phyloP scores from a whole-genome alignment of 2,797 vertebrate genomes.

The Sebastes itinus region DNA sequence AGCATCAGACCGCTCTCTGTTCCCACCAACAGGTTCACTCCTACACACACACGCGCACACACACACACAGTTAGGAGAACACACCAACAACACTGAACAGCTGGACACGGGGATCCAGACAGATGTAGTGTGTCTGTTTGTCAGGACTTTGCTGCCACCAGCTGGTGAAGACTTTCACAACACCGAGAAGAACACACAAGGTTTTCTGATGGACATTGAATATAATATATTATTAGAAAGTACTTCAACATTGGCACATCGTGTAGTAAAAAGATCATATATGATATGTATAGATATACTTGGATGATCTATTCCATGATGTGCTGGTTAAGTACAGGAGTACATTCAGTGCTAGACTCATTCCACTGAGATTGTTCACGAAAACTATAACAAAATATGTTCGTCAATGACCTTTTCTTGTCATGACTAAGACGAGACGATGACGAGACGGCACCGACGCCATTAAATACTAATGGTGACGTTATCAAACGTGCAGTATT shows the following conservation, averaged over 20 bases:
- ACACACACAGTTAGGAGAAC: not conserved
- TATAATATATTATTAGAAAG: not conserved
- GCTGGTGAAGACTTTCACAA: constrained; percentile 25
- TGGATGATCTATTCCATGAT: no score
- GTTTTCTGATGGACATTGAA: not conserved
- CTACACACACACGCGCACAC: constrained; percentile 63
- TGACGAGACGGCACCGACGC: no score
- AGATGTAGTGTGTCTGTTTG: not conserved
- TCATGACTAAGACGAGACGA: no score
- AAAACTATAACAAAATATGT: no score
- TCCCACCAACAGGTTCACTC: constrained; percentile 95
- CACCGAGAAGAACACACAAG: not conserved
- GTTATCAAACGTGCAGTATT: no score
- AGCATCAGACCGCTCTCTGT: constrained; percentile 98
- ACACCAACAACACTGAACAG: not conserved
- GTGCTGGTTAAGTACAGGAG: no score
- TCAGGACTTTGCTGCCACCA: constrained; percentile 50
- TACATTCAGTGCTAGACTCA: no score
- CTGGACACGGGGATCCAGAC: not conserved
- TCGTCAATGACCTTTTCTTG: no score
- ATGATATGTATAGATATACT: no score
- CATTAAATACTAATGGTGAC: no score
- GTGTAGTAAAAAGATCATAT: not conserved
- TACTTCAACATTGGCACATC: not conserved
- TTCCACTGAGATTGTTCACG: no score